These are phyloP conservation scores for Chloropsis cyanopogon DNA, from an alignment of 2,113 vertebrate genomes.

Conservation along the genomic window DNA sequence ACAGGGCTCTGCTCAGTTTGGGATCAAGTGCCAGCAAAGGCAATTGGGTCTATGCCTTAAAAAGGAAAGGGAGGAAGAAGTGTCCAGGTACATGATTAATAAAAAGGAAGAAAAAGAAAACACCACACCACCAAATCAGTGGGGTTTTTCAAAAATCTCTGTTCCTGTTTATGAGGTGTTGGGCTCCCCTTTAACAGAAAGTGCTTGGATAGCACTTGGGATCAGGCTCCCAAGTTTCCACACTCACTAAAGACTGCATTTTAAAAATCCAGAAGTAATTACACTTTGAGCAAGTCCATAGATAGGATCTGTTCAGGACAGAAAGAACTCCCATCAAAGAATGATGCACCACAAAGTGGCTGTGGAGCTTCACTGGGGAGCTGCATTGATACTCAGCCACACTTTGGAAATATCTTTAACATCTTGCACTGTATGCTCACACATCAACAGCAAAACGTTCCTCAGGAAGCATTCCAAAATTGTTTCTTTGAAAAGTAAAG, in stretches of 20 bases:
- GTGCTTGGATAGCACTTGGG: background rate
- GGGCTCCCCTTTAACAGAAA: background rate
- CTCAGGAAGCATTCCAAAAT: constrained; percentile 40
- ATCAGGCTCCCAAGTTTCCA: background rate
- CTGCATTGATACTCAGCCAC: background rate
- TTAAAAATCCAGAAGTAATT: background rate
- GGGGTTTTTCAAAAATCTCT: background rate
- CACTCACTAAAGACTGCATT: background rate
- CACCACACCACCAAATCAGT: background rate
- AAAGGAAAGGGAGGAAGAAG: background rate
- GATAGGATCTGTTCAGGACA: background rate
- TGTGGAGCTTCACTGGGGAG: background rate
- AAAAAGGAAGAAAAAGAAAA: background rate
- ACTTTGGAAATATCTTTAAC: background rate
- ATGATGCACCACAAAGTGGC: background rate
- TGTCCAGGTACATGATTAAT: background rate
- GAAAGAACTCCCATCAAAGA: background rate
- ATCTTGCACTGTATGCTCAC: constrained; percentile 4
- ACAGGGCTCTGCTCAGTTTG: background rate
- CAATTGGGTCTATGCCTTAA: background rate
- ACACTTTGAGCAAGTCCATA: background rate
- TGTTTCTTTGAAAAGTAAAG: constrained; percentile 24
- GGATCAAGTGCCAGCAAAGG: background rate
- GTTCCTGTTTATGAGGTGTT: background rate
- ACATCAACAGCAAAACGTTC: constrained; percentile 11